Evolutionary conservation across 2,113 vertebrate genomes (phyloP).

Genomic region (Ptyas mucosa): DNA sequence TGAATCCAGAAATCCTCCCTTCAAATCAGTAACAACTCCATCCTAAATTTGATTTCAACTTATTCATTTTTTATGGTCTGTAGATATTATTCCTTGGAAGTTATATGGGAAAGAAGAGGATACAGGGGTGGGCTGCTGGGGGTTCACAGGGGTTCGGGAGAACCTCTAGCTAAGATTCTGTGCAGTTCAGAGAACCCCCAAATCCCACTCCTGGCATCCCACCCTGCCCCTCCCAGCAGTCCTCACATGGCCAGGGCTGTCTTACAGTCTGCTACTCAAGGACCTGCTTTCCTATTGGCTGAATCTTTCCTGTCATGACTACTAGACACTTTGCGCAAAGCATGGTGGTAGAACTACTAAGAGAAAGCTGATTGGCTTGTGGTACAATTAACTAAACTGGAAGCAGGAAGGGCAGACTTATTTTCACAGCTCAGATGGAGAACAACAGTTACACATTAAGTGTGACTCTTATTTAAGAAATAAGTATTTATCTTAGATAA

Average conservation of each 20-base stretch:
- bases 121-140: too few species aligned
- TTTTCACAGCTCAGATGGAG: neutral
- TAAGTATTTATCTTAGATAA: neutral
- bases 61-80: neutral
- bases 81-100: neutral
- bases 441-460: neutral
- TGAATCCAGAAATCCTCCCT: neutral
- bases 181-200: too few species aligned
- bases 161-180: too few species aligned
- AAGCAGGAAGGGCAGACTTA: neutral
- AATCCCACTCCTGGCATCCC: too few species aligned
- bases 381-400: neutral
- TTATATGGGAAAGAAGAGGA: neutral
- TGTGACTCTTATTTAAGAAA: neutral
- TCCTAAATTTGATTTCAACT: neutral
- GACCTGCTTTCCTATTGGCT: neutral
- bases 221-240: too few species aligned
- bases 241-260: neutral
- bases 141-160: too few species aligned
- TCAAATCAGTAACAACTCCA: neutral
- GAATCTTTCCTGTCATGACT: neutral
- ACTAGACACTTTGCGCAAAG: neutral
- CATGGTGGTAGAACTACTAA: neutral
- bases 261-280: neutral
- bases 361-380: neutral